A percentile compares a stretch with the other conserved stretches of the same genome.
phyloP scores from a whole-genome alignment of 2,113 vertebrate species.

The Anser cygnoides region DNA sequence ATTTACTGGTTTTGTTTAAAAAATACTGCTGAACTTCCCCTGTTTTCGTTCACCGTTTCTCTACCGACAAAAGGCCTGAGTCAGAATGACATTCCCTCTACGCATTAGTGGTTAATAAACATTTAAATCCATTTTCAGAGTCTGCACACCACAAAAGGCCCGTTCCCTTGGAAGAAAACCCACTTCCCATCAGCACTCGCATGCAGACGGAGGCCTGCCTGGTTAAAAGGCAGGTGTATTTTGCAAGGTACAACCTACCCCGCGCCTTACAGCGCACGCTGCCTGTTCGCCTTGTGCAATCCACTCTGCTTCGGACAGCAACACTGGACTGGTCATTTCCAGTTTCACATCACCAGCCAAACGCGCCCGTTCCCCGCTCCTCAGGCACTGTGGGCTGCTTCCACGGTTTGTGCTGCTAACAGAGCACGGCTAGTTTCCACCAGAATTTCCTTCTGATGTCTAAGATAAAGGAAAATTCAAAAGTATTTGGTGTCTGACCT shows the following conservation, averaged over 20 bases:
- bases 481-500: not conserved
- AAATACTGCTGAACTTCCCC: not conserved
- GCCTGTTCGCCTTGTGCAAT: not conserved
- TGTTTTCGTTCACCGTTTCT: not conserved
- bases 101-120: not conserved
- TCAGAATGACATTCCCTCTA: not conserved
- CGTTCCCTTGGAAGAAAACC: not conserved
- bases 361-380: not conserved
- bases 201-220: not conserved
- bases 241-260: not conserved
- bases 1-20: not conserved
- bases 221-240: not conserved
- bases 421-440: not conserved
- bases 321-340: not conserved
- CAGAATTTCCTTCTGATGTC: not conserved
- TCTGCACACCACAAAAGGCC: not conserved
- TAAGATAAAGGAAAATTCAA: not conserved
- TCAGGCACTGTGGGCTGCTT: not conserved
- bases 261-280: not conserved
- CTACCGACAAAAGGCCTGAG: not conserved
- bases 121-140: not conserved
- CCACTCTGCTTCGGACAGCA: not conserved
- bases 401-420: not conserved
- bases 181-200: not conserved
- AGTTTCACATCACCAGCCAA: not conserved